Percentiles rank a stretch among this genome's conserved stretches.
phyloP scores from a whole-genome alignment of 2,797 vertebrate species.

The Enteromius thamalakanensis region DNA sequence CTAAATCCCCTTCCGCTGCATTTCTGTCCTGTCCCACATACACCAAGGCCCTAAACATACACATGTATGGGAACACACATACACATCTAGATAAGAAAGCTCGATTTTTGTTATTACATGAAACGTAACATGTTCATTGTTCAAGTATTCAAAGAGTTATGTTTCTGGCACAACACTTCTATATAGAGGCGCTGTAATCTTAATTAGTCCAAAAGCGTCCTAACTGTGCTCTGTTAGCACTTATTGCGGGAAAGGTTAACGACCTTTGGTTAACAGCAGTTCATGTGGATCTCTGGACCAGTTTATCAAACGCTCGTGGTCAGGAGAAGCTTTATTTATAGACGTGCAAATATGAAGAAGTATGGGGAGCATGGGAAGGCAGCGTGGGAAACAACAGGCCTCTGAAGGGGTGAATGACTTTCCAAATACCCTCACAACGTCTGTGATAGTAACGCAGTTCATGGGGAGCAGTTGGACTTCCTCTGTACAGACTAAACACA shows the following conservation, averaged over 20 bases:
- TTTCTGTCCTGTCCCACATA: conserved; percentile 2
- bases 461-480: conserved; percentile 44
- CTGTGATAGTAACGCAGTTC: conserved; percentile 58
- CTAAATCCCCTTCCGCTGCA: conserved; percentile 15
- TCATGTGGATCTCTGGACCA: conserved; percentile 41
- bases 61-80: no score
- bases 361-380: conserved; percentile 72
- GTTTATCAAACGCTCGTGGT: conserved; percentile 54
- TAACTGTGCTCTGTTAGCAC: conserved; percentile 5
- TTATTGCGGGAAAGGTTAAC: conserved; percentile 25
- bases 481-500: conserved; percentile 57
- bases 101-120: background rate
- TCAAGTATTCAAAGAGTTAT: background rate
- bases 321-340: conserved; percentile 63
- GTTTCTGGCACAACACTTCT: no score
- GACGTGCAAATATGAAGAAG: conserved; percentile 49
- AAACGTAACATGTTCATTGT: background rate
- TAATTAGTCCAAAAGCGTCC: background rate
- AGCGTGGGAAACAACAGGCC: conserved; percentile 78
- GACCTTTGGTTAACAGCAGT: conserved; percentile 11
- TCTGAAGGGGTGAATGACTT: conserved; percentile 68
- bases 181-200: background rate
- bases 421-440: conserved; percentile 73
- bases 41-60: background rate
- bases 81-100: background rate